Conservation (phyloP, 2,113 vertebrate genomes). For the Carassius carassius region DNA sequence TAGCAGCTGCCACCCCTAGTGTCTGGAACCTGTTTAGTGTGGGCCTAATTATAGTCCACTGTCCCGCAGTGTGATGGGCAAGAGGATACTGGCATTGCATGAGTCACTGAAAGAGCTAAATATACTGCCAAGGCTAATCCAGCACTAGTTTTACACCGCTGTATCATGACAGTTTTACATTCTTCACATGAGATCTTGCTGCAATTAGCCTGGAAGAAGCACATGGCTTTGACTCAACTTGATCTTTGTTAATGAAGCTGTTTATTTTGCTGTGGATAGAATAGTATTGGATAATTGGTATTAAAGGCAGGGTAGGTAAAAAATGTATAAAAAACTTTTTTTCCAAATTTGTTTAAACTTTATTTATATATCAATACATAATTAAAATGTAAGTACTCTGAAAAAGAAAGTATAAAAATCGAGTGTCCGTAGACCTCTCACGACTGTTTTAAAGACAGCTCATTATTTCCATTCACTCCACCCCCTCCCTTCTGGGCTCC, state of each 20-base stretch:
- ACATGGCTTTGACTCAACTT: background rate
- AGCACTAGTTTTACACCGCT: constrained; percentile 41
- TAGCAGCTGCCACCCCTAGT: constrained; percentile 61
- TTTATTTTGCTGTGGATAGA: background rate
- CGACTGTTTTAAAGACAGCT: too few relatives aligned
- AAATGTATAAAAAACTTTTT: too few relatives aligned
- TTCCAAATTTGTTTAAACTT: too few relatives aligned
- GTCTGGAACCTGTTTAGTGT: constrained; percentile 52
- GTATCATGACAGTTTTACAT: constrained; percentile 26
- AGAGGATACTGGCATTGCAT: constrained; percentile 47
- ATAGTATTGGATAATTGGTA: background rate
- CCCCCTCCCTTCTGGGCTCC: too few relatives aligned
- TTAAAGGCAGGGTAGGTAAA: too few relatives aligned
- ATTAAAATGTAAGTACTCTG: too few relatives aligned
- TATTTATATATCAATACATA: too few relatives aligned
- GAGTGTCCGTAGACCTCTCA: too few relatives aligned
- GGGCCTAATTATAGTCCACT: constrained; percentile 52
- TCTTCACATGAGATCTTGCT: background rate
- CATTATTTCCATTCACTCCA: too few relatives aligned
- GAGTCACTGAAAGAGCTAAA: constrained; percentile 49
- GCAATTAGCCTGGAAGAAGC: background rate
- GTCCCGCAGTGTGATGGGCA: constrained; percentile 46
- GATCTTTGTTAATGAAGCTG: constrained; percentile 25
- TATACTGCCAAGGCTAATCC: constrained; percentile 48
- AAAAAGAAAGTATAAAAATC: too few relatives aligned